These are phyloP conservation scores for Ryuthela nishihirai DNA, from an alignment of 2,888 invertebrate genomes.

Conservation along the genomic window DNA sequence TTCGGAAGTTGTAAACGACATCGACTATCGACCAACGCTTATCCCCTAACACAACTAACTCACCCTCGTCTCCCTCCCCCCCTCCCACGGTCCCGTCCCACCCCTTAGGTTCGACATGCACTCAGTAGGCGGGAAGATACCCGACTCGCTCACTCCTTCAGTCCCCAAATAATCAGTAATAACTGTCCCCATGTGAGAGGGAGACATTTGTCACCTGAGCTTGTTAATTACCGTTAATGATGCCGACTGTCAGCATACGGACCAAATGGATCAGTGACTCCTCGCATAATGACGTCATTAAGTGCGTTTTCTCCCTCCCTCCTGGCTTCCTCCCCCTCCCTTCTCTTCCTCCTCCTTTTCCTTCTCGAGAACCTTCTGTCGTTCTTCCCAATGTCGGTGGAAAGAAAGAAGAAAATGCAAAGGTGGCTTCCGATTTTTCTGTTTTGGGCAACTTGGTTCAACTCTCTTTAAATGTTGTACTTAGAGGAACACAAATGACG, in stretches of 20 bases:
- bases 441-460: no score
- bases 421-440: no score
- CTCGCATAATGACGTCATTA: slow-evolving; percentile 35
- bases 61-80: no score
- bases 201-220: slow-evolving; percentile 37
- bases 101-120: not conserved
- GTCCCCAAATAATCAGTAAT: slow-evolving; percentile 7
- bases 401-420: no score
- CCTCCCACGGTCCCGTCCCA: slow-evolving; percentile 5
- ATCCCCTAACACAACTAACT: no score
- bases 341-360: not conserved
- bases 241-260: slow-evolving; percentile 23
- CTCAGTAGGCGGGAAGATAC: slow-evolving; percentile 14
- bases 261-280: slow-evolving; percentile 1
- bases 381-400: no score
- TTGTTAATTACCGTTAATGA: slow-evolving; percentile 39
- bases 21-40: no score
- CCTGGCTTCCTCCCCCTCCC: no score
- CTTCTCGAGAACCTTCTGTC: no score
- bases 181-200: slow-evolving; percentile 31
- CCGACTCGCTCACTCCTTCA: not conserved
- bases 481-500: no score
- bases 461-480: no score
- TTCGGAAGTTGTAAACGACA: no score
- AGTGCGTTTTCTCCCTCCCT: slow-evolving; percentile 27